Percentiles rank a stretch among this genome's conserved stretches.
phyloP scores from a whole-genome alignment of 2,797 vertebrate species.

The Spinibarbus caldwelli region DNA sequence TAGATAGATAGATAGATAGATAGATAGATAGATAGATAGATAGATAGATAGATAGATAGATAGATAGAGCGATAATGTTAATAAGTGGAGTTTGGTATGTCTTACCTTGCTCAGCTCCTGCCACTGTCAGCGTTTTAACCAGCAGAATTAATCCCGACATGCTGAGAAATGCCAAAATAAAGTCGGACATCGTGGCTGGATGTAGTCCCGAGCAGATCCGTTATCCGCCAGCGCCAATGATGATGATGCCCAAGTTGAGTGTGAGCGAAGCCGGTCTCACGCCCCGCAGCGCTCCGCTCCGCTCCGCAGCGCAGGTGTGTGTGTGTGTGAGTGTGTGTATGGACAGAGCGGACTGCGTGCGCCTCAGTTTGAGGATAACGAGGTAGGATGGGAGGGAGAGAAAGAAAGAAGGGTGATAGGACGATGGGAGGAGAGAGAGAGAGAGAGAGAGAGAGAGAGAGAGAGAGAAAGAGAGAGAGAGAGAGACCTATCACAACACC shows the following conservation, averaged over 20 bases:
- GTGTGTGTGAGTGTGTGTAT: neutral
- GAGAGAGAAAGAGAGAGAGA: neutral
- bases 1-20: constrained; percentile 17
- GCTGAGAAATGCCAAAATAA: constrained; percentile 75
- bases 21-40: constrained; percentile 27
- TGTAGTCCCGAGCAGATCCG: constrained; percentile 58
- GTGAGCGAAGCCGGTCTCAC: constrained; percentile 65
- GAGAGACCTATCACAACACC: neutral
- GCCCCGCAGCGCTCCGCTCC: constrained; percentile 69
- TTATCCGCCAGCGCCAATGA: constrained; percentile 65
- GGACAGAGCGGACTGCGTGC: constrained; percentile 33
- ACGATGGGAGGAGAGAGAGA: constrained; percentile 14
- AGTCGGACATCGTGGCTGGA: constrained; percentile 75
- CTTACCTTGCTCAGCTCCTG: constrained; percentile 78
- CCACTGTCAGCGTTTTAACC: constrained; percentile 69
- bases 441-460: constrained; percentile 20
- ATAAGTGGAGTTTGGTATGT: constrained; percentile 3
- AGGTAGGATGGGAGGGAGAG: constrained; percentile 21
- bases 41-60: constrained; percentile 34
- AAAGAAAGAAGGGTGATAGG: neutral
- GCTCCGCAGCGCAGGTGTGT: constrained; percentile 70
- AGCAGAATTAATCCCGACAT: constrained; percentile 83
- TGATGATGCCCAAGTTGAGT: constrained; percentile 68
- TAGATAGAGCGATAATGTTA: constrained; percentile 16
- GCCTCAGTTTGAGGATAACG: constrained; percentile 44